Base-by-base conservation (phyloP, 2,113 vertebrate species). In the Sula dactylatra region DNA sequence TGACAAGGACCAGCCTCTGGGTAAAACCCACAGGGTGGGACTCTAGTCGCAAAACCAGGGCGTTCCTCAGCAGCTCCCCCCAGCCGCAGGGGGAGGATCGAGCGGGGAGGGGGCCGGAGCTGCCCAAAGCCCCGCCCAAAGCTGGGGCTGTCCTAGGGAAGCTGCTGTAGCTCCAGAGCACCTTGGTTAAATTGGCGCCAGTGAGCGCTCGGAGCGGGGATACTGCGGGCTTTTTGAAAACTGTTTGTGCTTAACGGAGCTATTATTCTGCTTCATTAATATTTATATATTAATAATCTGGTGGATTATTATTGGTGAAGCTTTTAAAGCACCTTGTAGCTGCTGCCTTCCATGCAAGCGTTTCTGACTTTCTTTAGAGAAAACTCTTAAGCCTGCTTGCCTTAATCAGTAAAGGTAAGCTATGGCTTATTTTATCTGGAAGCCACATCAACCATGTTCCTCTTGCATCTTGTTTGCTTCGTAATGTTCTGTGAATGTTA, bases 381-480 rank as follows among this genome's bases (percentile, higher is more conserved):
- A 42, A 80, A 10, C 9, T 76, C 32, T 9, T 61, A 34, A 89
- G 32, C 8, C 13, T 67, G 11, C 17, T 64, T 66, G 31, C 38
- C 22, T 87, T 72, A 65, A 16, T 7, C 4, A 54, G 16, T 52
- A 15, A 45, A 77, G 78, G 65, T 90, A 89, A 84, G 29, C 34
- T 16, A 1, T 26, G 8, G 31, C 5, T 65, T 62, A 4, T n/a
- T 66, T 42, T 62, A 7, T 2, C 24, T 78, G 11, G 16, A 42
- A 78, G 16, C 54, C 2, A 0, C 16, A 2, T 38, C 4, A 18
- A 2, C 59, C 0, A 0, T 1, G 2, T 67, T 62, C 11, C 5
- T 91, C 70, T 59, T 42, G 25, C 8, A 4, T 65, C 4, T 49
- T 62, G 10, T 52, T 88, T 72, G 21, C 9, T 36, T 71, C 34